Evolutionary conservation across 1,140 invertebrate genomes (phyloP), one percentile per base, ranked within the genome.

Genomic region (Sarcophaga bullata): DNA sequence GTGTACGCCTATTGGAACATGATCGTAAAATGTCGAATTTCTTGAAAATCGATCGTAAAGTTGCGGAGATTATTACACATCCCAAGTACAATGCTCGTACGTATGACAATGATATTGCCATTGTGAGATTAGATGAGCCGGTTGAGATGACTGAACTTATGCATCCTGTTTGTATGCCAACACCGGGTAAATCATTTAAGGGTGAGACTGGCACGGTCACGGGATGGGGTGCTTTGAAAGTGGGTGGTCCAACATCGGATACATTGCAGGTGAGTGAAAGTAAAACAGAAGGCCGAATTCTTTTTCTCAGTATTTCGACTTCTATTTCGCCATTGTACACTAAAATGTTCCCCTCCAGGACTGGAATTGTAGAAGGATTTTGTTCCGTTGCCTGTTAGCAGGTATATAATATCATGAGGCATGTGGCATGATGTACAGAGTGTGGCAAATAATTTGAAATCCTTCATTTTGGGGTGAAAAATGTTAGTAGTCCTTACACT

Each of bases 61-160:
- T 84, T 0, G 25, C 17, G 8, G 50, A 78, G 7, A 85, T 92
- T 0, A 91, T 86, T 4, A 81, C 92, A 6, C 95, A 97, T 85
- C 92, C 94, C 15, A 90, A 93, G 68, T 97, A 95, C 89, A 93
- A 95, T 87, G 87, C 91, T 1, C 91, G 91, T 19, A 95, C 92
- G 2, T 95, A 94, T 84, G 94, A 96, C 87, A 95, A 96, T 86
- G 96, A 97, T 85, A 96, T 97, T 81, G 96, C 95, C 0, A 90
- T 97, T 1, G 90, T 97, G 19, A 92, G 94, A 80, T 91, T 97
- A 58, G 92, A 94, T 82, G 86, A 91, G n/a, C 92, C 93, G 0
- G 91, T 96, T 1, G 84, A 84, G 46, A 90, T 92, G 8, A 91
- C 94, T 54, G 90, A 90, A 13, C 86, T 92, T 6, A 90, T 95